phyloP scores from a whole-genome alignment of 2,888 invertebrate species.

The Phlogophora meticulosa region DNA sequence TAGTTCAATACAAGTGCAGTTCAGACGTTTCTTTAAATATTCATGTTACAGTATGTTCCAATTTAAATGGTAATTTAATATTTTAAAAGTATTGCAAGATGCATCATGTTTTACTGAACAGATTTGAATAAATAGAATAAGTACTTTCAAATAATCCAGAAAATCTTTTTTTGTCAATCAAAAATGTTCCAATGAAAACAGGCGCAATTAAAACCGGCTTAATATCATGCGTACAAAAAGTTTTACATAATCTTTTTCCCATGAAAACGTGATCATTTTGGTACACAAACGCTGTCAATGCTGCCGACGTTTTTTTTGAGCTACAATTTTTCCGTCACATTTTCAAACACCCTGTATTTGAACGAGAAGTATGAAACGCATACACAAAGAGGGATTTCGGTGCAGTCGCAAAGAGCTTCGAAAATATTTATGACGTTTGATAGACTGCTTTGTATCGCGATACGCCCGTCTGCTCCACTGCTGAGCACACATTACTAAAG shows the following conservation, averaged over 20 bases:
- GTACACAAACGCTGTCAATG: conserved; percentile 43
- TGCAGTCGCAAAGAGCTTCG: conserved; percentile 79
- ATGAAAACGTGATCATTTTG: conserved; percentile 35
- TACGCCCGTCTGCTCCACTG: conserved; percentile 61
- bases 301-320: conserved; percentile 20
- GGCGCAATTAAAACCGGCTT: conserved; percentile 38
- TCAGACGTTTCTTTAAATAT: conserved; percentile 79
- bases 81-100: neutral
- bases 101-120: neutral
- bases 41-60: conserved; percentile 72
- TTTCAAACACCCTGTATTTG: conserved; percentile 72
- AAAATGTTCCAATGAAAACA: conserved; percentile 27
- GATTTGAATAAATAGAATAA: neutral
- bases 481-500: conserved; percentile 34
- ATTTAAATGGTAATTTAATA: conserved; percentile 19
- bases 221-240: conserved; percentile 27
- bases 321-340: conserved; percentile 25
- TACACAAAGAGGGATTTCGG: conserved; percentile 83
- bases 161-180: conserved; percentile 13
- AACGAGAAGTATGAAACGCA: conserved; percentile 74
- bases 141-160: conserved; percentile 2
- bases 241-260: conserved; percentile 36
- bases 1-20: conserved; percentile 78
- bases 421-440: conserved; percentile 89
- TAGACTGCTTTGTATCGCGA: conserved; percentile 84